Percentiles rank a stretch among this genome's conserved stretches.
Evolutionary conservation across 2,113 vertebrate species (phyloP).

Genomic region (Taxidea taxus): DNA sequence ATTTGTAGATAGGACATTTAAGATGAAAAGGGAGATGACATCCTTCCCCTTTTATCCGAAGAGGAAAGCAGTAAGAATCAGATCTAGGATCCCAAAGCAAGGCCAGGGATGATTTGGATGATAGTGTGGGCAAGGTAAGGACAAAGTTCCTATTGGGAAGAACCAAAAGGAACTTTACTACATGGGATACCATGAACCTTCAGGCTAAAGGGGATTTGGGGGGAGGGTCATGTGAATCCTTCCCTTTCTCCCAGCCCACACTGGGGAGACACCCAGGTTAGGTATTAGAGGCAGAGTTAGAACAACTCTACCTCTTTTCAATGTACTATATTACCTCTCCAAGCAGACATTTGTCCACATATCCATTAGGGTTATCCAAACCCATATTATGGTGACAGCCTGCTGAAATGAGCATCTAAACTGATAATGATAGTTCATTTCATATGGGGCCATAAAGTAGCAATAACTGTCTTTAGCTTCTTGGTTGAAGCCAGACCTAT

Average conservation of each 20-base stretch:
- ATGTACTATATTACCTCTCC: neutral
- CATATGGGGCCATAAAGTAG: conserved; percentile 54
- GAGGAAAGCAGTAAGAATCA: neutral
- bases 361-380: conserved; percentile 35
- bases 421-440: conserved; percentile 67
- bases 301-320: neutral
- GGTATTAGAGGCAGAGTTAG: neutral
- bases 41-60: neutral
- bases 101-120: neutral
- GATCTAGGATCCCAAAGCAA: neutral
- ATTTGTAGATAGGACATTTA: neutral
- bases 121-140: neutral
- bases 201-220: neutral
- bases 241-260: neutral
- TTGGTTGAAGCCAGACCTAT: conserved; percentile 57
- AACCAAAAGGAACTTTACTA: neutral
- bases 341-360: conserved; percentile 24
- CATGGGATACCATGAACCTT: neutral
- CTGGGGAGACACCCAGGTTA: neutral
- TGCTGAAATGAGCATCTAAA: conserved; percentile 58
- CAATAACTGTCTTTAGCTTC: conserved; percentile 68
- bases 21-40: neutral
- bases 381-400: conserved; percentile 20
- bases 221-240: neutral
- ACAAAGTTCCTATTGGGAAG: neutral